A percentile compares a stretch with the other conserved stretches of the same genome.
Conservation (phyloP, 2,113 vertebrate species). For the Ranitomeya imitator region DNA sequence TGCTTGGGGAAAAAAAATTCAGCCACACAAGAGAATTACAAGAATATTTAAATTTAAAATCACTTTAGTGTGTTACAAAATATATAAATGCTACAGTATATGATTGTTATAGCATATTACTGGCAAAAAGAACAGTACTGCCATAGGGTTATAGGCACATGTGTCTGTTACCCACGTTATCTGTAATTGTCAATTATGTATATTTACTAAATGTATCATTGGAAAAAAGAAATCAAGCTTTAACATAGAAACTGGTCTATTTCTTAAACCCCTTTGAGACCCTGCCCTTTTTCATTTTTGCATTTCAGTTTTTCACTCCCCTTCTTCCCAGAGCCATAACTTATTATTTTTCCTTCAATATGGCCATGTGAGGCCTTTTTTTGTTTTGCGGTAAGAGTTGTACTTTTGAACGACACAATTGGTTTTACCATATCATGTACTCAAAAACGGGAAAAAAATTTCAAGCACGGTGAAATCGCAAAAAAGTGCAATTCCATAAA, state of each 20-base stretch:
- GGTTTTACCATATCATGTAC: too few relatives aligned
- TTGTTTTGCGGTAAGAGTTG: too few relatives aligned
- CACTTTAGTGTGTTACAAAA: background rate
- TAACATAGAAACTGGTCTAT: background rate
- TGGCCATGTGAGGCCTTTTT: too few relatives aligned
- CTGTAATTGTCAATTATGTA: background rate
- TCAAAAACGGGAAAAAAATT: too few relatives aligned
- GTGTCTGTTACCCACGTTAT: background rate
- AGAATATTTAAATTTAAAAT: background rate
- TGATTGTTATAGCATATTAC: background rate
- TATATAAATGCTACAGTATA: background rate
- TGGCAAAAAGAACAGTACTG: background rate
- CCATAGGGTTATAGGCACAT: background rate
- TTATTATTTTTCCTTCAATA: too few relatives aligned
- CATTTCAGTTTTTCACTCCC: too few relatives aligned
- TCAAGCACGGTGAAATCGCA: too few relatives aligned
- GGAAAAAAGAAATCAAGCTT: background rate
- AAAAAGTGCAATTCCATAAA: too few relatives aligned
- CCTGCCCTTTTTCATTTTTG: too few relatives aligned
- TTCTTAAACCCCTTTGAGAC: too few relatives aligned
- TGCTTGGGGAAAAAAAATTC: background rate
- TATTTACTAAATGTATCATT: background rate
- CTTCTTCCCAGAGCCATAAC: too few relatives aligned
- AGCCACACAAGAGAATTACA: background rate
- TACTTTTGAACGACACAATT: too few relatives aligned